Conservation (phyloP, 1,140 invertebrate species). For the Papilio machaon region DNA sequence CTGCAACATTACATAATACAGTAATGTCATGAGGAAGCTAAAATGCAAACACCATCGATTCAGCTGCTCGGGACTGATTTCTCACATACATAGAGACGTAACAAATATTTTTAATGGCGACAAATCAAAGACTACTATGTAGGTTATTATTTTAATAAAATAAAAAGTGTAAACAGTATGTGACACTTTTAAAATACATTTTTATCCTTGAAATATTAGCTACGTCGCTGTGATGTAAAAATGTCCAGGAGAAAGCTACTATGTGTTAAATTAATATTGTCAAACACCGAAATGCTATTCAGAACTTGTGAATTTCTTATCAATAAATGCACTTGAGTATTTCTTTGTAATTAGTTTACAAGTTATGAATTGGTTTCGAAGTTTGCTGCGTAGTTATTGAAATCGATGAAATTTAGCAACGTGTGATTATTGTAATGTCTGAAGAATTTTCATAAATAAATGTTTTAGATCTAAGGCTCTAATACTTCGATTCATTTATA, state of each 20-base stretch:
- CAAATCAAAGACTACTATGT: neutral
- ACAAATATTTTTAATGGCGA: conserved; percentile 3
- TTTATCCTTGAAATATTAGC: conserved; percentile 1
- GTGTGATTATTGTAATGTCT: conserved; percentile 20
- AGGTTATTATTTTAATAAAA: neutral
- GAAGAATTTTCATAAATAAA: conserved; percentile 40
- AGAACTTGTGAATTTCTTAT: neutral
- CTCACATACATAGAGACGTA: neutral
- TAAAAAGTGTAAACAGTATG: neutral
- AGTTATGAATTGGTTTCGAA: neutral
- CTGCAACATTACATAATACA: neutral
- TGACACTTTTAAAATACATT: neutral
- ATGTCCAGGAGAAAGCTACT: neutral
- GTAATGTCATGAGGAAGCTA: conserved; percentile 8
- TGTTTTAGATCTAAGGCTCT: conserved; percentile 38
- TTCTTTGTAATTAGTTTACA: neutral
- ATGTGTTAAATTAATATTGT: neutral
- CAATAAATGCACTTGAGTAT: neutral
- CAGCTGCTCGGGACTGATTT: neutral
- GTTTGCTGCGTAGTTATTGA: neutral
- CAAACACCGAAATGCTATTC: neutral
- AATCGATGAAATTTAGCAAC: neutral
- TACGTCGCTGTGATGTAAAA: neutral
- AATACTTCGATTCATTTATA: conserved; percentile 32
- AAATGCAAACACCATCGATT: neutral